These are phyloP conservation scores for Gymnobelideus leadbeateri DNA, from an alignment of 2,113 vertebrate genomes.

Conservation along the genomic window DNA sequence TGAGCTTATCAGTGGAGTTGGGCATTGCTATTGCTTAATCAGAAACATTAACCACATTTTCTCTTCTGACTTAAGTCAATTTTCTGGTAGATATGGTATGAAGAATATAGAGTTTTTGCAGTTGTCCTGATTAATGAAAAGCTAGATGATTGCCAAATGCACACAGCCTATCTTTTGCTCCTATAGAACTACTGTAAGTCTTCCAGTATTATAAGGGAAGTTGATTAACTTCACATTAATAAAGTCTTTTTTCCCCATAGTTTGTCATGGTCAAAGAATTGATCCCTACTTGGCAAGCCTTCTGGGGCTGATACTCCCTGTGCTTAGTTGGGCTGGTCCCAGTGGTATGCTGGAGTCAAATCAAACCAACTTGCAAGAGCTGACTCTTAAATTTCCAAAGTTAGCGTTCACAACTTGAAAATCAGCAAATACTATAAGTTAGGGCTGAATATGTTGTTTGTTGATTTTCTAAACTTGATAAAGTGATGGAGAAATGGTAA, in stretches of 20 bases:
- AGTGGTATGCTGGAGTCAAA: background rate
- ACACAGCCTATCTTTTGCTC: background rate
- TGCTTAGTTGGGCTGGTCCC: background rate
- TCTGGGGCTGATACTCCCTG: background rate
- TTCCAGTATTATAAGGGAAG: background rate
- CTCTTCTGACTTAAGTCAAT: background rate
- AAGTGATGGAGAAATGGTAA: background rate
- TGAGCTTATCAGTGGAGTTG: background rate
- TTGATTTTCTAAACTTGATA: background rate
- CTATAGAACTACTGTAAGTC: background rate
- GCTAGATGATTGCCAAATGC: background rate
- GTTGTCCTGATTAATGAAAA: background rate
- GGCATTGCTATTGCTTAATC: background rate
- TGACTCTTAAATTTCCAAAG: background rate
- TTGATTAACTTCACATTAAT: background rate
- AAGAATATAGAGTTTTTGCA: background rate
- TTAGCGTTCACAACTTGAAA: background rate
- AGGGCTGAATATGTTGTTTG: background rate
- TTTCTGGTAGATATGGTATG: background rate
- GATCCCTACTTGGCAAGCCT: background rate
- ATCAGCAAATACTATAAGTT: background rate
- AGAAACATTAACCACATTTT: constrained; percentile 32
- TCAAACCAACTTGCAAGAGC: background rate
- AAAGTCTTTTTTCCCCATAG: background rate
- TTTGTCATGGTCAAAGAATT: background rate